These are phyloP conservation scores for Peromyscus nudipes DNA, from an alignment of 2,797 vertebrate species.

Conservation along the genomic window DNA sequence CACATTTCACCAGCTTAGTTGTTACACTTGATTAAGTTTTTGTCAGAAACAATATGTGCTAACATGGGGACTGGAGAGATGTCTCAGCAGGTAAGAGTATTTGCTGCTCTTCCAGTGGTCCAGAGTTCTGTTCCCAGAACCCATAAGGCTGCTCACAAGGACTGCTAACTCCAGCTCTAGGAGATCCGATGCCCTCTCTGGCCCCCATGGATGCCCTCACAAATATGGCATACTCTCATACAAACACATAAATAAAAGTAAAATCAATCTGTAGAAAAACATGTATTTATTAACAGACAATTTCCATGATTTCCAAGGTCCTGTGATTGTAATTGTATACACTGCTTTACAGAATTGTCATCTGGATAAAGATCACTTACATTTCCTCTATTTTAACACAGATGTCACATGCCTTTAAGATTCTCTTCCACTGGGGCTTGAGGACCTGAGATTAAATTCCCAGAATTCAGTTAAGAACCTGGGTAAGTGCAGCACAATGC, in stretches of 20 bases:
- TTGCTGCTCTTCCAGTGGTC: background rate
- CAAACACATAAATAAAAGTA: background rate
- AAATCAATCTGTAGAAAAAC: background rate
- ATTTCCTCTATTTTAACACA: conserved; percentile 59
- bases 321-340: background rate
- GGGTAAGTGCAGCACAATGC: accelerated
- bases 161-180: background rate
- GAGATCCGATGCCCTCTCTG: background rate
- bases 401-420: conserved; percentile 3
- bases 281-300: background rate
- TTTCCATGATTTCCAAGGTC: conserved; percentile 21
- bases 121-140: background rate
- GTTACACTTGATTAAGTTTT: conserved; percentile 6
- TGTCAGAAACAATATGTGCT: background rate
- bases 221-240: background rate
- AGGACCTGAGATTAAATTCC: background rate
- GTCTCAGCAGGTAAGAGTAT: background rate
- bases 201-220: background rate
- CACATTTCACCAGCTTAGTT: background rate
- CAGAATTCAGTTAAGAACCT: background rate
- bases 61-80: background rate
- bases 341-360: background rate
- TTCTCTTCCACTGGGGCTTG: background rate
- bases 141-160: too few species aligned
- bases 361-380: background rate